A percentile compares a stretch with the other conserved stretches of the same genome.
These are phyloP conservation scores for Emydoidea blandingii DNA, from an alignment of 2,797 vertebrate species.

Conservation along the genomic window DNA sequence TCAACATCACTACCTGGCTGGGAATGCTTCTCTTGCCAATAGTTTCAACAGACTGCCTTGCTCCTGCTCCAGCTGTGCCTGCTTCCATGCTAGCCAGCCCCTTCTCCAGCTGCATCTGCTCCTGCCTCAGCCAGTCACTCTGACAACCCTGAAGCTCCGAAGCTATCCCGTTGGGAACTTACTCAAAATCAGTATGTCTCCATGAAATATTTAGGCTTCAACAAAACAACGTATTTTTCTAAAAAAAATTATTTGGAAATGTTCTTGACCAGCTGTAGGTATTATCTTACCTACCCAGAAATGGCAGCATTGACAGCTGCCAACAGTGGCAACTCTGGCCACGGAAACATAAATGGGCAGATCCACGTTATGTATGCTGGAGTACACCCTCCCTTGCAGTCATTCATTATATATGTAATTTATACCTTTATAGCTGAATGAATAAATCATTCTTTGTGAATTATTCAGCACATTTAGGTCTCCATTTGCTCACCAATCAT, in stretches of 20 bases:
- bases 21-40: not conserved
- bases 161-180: not conserved
- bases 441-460: not conserved
- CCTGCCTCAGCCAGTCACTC: not conserved
- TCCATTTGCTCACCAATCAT: not conserved
- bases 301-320: not conserved
- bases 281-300: not conserved
- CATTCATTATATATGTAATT: not conserved
- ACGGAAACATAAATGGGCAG: rapidly evolving
- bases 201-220: not conserved
- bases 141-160: not conserved
- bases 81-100: not conserved
- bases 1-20: not conserved
- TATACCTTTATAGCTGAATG: slow-evolving; percentile 10
- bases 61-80: not conserved
- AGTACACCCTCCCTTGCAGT: not conserved
- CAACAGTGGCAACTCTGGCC: not conserved
- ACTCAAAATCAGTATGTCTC: not conserved
- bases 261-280: slow-evolving; percentile 33
- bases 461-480: not conserved
- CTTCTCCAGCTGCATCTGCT: not conserved
- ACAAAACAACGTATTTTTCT: not conserved
- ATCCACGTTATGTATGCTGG: not conserved
- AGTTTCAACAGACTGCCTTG: not conserved
- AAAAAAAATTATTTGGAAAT: not conserved